These are phyloP conservation scores for Calidris pygmaea DNA, from an alignment of 2,113 vertebrate genomes.

Conservation along the genomic window DNA sequence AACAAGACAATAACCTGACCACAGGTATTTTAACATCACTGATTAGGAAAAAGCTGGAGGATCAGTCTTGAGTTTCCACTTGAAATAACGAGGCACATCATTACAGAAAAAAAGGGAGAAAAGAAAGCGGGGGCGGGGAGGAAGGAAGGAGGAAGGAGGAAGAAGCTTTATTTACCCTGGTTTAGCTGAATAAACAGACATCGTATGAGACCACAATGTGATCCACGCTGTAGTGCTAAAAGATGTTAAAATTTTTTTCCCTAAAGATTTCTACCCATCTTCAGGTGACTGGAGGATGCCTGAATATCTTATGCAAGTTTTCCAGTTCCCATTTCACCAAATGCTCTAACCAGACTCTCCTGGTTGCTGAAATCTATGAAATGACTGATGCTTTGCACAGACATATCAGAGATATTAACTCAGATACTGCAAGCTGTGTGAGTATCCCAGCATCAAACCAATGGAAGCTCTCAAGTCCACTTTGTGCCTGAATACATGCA, in stretches of 20 bases:
- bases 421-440: not conserved
- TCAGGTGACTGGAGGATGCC: not conserved
- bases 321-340: not conserved
- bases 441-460: not conserved
- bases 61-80: not conserved
- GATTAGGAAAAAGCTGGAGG: not conserved
- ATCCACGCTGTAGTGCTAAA: not conserved
- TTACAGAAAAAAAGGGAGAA: not conserved
- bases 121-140: too few species aligned
- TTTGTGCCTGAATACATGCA: not conserved
- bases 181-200: not conserved
- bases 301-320: not conserved
- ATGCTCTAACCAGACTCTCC: not conserved
- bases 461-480: not conserved
- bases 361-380: not conserved
- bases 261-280: not conserved
- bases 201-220: not conserved
- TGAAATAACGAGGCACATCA: not conserved
- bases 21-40: not conserved
- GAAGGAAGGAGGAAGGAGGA: not conserved
- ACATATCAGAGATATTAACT: not conserved
- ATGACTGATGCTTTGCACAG: fast-evolving
- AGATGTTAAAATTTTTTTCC: fast-evolving
- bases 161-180: fast-evolving
- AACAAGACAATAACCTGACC: not conserved